Evolutionary conservation across 2,113 vertebrate species (phyloP), one percentile per base, ranked within the genome.

Genomic region (Corythoichthys intestinalis): DNA sequence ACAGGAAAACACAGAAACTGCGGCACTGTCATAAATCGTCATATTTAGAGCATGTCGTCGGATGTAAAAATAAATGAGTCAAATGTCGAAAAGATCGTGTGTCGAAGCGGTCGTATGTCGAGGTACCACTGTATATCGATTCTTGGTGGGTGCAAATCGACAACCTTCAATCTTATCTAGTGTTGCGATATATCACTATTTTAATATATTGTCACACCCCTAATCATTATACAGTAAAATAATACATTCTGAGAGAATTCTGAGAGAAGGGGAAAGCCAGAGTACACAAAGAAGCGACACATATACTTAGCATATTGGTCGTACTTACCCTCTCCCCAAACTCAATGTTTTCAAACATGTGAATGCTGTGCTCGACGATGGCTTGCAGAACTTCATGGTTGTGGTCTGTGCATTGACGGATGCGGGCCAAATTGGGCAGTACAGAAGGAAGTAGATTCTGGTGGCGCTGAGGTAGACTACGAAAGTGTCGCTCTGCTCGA

Each of bases 321-420:
- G 34, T 49, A 49, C 95, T 91, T 93, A 98, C 96, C 74, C 95
- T 93, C 86, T 94, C 92, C 71, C 93, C 94, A 70, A 96, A 99
- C 79, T 96, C 95, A 84, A 96, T 98, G 89, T 99, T 99, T 92
- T 99, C 97, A 91, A 98, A 99, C 94, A 99, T 99, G 90, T 94
- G 90, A 77, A 92, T 83, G 89, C 96, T 97, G 89, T 98, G 96
- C 83, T 94, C 93, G 77, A 99, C 90, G 78, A 99, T 93, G 83
- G 91, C 94, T 80, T 96, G 93, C 48, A 98, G 88, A 57, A 98
- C 91, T 71, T 94, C 93, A 76, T 99, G 95, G 89, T 99, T 99
- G 91, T 95, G 93, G 83, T 97, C 94, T 50, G 96, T 92, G 78
- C 96, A 98, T 69, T 93, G 90, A 68, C 94, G 93, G 82, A 99